Percentiles rank a stretch among this genome's conserved stretches.
Evolutionary conservation across 2,113 vertebrate genomes (phyloP).

Genomic region (Brevimyrus niger): DNA sequence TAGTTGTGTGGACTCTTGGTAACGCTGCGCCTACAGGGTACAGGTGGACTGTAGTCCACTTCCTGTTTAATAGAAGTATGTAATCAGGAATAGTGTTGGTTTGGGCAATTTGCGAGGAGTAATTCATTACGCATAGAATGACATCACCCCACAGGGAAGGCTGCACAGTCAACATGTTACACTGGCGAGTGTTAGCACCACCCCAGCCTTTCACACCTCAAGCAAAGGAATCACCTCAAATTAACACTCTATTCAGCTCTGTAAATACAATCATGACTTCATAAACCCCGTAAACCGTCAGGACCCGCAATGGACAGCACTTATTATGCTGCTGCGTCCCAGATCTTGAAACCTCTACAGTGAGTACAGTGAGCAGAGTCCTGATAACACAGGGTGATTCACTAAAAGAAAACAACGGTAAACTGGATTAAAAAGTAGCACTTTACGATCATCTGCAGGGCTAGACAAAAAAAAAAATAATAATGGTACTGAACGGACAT

Average conservation of each 20-base stretch:
- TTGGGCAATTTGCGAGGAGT: not conserved
- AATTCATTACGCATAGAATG: not conserved
- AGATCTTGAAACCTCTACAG: not conserved
- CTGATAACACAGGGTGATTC: not conserved
- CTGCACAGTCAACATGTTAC: not conserved
- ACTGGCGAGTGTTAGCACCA: not conserved
- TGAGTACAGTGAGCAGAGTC: not conserved
- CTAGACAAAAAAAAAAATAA: not conserved
- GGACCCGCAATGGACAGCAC: not conserved
- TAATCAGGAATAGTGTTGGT: not conserved
- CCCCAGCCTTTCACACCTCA: not conserved
- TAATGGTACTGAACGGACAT: not conserved
- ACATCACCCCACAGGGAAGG: not conserved
- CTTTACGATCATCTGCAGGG: not conserved
- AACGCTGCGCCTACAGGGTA: not conserved
- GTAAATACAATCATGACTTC: not conserved
- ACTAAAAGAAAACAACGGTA: not conserved
- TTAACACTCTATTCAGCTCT: not conserved
- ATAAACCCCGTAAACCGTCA: not conserved
- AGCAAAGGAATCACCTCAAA: not conserved
- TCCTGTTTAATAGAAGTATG: not conserved
- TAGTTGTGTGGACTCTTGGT: not conserved
- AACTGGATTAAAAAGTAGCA: not conserved
- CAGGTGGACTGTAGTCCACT: not conserved
- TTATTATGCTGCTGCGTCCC: not conserved